phyloP scores from a whole-genome alignment of 2,113 vertebrate species.

The Acanthisitta chloris region DNA sequence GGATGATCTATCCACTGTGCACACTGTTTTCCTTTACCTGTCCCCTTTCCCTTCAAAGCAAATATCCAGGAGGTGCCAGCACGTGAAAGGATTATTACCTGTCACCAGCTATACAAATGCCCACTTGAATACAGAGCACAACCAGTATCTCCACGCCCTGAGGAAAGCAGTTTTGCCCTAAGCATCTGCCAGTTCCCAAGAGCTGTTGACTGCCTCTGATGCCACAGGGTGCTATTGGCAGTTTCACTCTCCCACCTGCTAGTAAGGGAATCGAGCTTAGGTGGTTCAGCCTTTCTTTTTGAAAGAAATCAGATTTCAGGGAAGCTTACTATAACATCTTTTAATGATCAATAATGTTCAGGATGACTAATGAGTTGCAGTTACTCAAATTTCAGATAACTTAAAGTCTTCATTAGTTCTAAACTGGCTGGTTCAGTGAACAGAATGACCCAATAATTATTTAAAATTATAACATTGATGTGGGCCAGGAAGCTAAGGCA shows the following conservation, averaged over 20 bases:
- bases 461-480: not conserved
- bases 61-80: not conserved
- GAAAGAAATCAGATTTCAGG: not conserved
- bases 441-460: not conserved
- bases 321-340: not conserved
- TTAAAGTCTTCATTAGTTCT: not conserved
- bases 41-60: not conserved
- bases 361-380: not conserved
- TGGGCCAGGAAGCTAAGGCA: not conserved
- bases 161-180: not conserved
- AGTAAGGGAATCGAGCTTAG: not conserved
- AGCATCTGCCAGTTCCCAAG: not conserved
- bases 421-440: not conserved
- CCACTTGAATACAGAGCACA: not conserved
- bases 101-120: not conserved
- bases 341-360: not conserved
- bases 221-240: not conserved
- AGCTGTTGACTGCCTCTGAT: not conserved
- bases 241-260: not conserved
- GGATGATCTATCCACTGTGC: not conserved
- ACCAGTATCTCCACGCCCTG: not conserved
- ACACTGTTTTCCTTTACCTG: not conserved
- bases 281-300: not conserved
- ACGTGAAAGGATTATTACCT: not conserved
- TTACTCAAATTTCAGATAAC: not conserved